A percentile compares a stretch with the other conserved stretches of the same genome.
These are phyloP conservation scores for Kradibia gibbosae DNA, from an alignment of 1,140 invertebrate species.

Conservation along the genomic window DNA sequence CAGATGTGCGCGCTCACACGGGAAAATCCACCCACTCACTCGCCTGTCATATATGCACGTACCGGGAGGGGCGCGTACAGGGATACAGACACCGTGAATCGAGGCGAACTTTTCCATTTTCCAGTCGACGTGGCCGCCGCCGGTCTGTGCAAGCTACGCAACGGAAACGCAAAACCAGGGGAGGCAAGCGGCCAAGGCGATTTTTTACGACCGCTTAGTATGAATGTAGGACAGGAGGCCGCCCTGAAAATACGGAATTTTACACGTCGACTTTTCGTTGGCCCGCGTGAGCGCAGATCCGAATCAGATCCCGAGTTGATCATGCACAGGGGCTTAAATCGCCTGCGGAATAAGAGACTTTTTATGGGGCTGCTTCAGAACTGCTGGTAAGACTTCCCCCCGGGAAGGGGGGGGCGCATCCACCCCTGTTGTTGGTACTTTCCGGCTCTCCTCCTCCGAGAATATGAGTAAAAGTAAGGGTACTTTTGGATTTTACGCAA, in stretches of 20 bases:
- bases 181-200: slow-evolving; percentile 48
- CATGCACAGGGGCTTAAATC: background rate
- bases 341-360: background rate
- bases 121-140: slow-evolving; percentile 27
- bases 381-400: too few relatives aligned
- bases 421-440: background rate
- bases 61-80: background rate
- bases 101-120: slow-evolving; percentile 28
- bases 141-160: slow-evolving; percentile 19
- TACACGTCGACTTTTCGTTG: slow-evolving; percentile 3
- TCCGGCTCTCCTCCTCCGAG: background rate
- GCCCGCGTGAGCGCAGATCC: background rate
- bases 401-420: too few relatives aligned
- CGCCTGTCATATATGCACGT: background rate
- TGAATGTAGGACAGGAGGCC: slow-evolving; percentile 42
- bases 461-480: too few relatives aligned
- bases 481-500: too few relatives aligned
- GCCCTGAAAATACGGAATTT: background rate
- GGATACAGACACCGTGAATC: too few relatives aligned
- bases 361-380: background rate
- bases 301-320: too few relatives aligned
- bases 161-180: background rate
- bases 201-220: slow-evolving; percentile 49
- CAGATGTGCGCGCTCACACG: background rate
- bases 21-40: background rate